Percentiles rank a stretch among this genome's conserved stretches.
Conservation (phyloP, 1,140 invertebrate species). For the Temnothorax longispinosus region DNA sequence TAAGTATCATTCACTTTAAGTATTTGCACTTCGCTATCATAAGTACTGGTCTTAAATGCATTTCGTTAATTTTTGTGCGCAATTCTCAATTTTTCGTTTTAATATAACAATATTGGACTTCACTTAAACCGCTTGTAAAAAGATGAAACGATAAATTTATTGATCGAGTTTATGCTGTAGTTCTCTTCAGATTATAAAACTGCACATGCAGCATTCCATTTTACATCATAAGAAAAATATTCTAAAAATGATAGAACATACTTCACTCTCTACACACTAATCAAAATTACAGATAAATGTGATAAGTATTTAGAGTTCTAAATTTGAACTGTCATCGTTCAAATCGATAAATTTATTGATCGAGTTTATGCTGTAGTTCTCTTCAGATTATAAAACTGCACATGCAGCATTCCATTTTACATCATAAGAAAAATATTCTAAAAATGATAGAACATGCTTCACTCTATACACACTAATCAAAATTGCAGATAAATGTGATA, state of each 20-base stretch:
- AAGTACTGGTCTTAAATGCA: slow-evolving; percentile 32
- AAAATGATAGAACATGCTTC: slow-evolving; percentile 6
- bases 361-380: background rate
- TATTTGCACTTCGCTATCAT: background rate
- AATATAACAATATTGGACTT: background rate
- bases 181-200: background rate
- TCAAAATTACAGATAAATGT: background rate
- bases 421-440: slow-evolving; percentile 1
- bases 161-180: background rate
- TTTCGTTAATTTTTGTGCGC: background rate
- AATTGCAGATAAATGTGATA: background rate
- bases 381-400: slow-evolving; percentile 1
- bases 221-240: slow-evolving; percentile 9
- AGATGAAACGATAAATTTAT: background rate
- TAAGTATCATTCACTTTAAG: slow-evolving; percentile 27
- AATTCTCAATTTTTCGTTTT: background rate
- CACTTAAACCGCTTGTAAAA: background rate
- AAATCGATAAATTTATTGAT: background rate
- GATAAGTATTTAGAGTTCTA: background rate
- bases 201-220: background rate
- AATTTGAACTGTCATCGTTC: background rate
- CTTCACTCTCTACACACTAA: background rate
- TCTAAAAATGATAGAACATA: slow-evolving; percentile 8
- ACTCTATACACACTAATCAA: slow-evolving; percentile 2
- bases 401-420: background rate